These are phyloP conservation scores for Ypsolopha sequella DNA, from an alignment of 2,888 invertebrate genomes.

Conservation along the genomic window DNA sequence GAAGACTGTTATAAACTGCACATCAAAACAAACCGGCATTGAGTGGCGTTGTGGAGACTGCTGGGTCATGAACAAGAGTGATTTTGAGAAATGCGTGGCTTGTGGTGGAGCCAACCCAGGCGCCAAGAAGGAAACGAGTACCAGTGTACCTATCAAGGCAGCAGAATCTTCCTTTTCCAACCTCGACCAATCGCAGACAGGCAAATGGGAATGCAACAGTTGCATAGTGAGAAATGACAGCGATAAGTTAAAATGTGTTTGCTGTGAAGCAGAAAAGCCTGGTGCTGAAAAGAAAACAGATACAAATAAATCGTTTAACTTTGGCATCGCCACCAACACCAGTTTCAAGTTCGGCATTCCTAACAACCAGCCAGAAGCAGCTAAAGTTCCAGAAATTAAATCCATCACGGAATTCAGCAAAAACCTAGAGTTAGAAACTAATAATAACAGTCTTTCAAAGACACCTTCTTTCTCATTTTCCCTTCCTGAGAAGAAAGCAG, in stretches of 20 bases:
- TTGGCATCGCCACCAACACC: conserved; percentile 22
- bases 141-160: background rate
- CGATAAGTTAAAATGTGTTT: conserved; percentile 31
- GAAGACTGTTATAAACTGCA: too few species aligned
- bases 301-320: conserved; percentile 28
- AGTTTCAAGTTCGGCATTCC: conserved; percentile 47
- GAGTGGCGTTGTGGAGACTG: conserved; percentile 2
- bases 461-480: conserved; percentile 30
- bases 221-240: conserved; percentile 43
- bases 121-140: conserved; percentile 8
- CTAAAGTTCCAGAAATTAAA: conserved; percentile 21
- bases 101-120: conserved; percentile 22
- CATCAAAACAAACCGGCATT: background rate
- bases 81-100: background rate
- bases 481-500: conserved; percentile 20
- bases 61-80: background rate
- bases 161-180: background rate
- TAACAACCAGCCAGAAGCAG: background rate
- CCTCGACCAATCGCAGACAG: conserved; percentile 16
- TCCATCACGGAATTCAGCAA: conserved; percentile 8
- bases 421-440: conserved; percentile 33
- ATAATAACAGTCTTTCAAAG: conserved; percentile 40
- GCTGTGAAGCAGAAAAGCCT: conserved; percentile 35
- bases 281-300: conserved; percentile 15
- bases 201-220: conserved; percentile 45